phyloP scores from a whole-genome alignment of 1,140 invertebrate genomes.

The Tyrophagus putrescentiae region DNA sequence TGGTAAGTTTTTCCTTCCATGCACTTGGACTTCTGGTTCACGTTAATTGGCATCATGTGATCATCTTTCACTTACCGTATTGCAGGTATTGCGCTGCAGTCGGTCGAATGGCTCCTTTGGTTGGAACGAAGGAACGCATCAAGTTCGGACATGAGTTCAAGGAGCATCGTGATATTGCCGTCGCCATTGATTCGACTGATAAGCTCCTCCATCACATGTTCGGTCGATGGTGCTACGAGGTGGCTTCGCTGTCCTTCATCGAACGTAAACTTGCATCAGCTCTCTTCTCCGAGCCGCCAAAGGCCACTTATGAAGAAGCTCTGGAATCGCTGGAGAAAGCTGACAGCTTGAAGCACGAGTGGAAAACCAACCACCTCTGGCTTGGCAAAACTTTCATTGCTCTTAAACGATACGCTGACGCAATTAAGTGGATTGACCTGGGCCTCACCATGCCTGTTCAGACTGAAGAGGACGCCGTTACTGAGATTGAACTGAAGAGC shows the following conservation, averaged over 20 bases:
- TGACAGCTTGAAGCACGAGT: slow-evolving; percentile 43
- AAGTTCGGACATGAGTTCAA: slow-evolving; percentile 29
- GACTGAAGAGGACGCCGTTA: slow-evolving; percentile 31
- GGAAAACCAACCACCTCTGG: slow-evolving; percentile 54
- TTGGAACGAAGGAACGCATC: slow-evolving; percentile 50
- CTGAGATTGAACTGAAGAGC: slow-evolving; percentile 26
- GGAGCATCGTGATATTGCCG: slow-evolving; percentile 52
- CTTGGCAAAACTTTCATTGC: slow-evolving; percentile 43
- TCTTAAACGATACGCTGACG: slow-evolving; percentile 37
- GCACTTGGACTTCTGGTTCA: not conserved
- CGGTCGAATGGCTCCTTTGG: slow-evolving; percentile 45
- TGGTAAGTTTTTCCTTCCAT: slow-evolving; percentile 44
- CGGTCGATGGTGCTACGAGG: slow-evolving; percentile 52
- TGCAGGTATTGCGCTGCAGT: slow-evolving; percentile 34
- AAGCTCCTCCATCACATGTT: slow-evolving; percentile 50
- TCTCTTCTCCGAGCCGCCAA: slow-evolving; percentile 49
- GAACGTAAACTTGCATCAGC: slow-evolving; percentile 54
- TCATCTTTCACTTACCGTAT: not conserved
- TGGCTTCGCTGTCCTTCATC: slow-evolving; percentile 49
- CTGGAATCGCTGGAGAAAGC: slow-evolving; percentile 47
- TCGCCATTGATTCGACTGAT: slow-evolving; percentile 49
- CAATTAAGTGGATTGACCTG: slow-evolving; percentile 43
- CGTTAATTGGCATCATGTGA: not conserved
- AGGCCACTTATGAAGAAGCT: slow-evolving; percentile 48
- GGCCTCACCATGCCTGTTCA: slow-evolving; percentile 33